phyloP scores from a whole-genome alignment of 2,888 invertebrate species.

The Orthosia gracilis region DNA sequence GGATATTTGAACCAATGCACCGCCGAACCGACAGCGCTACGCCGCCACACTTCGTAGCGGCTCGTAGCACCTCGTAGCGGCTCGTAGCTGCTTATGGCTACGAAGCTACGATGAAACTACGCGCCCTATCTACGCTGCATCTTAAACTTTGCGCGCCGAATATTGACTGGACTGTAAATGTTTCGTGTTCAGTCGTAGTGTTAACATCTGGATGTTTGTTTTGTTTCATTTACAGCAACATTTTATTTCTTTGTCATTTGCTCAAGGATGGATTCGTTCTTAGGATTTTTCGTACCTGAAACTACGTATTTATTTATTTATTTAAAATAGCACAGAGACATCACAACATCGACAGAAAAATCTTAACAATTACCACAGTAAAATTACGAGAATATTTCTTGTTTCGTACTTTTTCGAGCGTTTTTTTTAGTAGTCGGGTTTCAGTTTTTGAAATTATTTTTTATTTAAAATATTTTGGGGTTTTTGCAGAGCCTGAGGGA shows the following conservation, averaged over 20 bases:
- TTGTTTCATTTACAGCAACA: neutral
- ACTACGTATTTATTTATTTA: neutral
- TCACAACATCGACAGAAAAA: too few species aligned
- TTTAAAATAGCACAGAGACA: too few species aligned
- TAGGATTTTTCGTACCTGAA: neutral
- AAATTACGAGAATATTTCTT: too few species aligned
- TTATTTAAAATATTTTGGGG: too few species aligned
- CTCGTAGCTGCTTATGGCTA: conserved; percentile 52
- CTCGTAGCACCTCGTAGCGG: conserved; percentile 23
- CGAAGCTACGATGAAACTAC: conserved; percentile 47
- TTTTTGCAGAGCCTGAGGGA: too few species aligned
- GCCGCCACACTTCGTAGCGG: conserved; percentile 49
- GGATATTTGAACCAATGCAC: conserved; percentile 85
- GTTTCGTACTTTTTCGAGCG: too few species aligned
- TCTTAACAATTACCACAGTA: too few species aligned
- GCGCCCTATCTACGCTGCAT: conserved; percentile 50
- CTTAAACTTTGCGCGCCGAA: conserved; percentile 57
- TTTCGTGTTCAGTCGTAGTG: conserved; percentile 32
- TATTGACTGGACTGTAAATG: conserved; percentile 51
- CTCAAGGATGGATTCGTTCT: neutral
- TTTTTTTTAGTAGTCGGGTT: too few species aligned
- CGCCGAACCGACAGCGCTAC: conserved; percentile 69
- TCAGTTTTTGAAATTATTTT: too few species aligned
- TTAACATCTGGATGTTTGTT: conserved; percentile 28
- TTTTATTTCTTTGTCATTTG: neutral